Conservation (phyloP, 1,140 invertebrate species). For the Scaptomyza hsui region DNA sequence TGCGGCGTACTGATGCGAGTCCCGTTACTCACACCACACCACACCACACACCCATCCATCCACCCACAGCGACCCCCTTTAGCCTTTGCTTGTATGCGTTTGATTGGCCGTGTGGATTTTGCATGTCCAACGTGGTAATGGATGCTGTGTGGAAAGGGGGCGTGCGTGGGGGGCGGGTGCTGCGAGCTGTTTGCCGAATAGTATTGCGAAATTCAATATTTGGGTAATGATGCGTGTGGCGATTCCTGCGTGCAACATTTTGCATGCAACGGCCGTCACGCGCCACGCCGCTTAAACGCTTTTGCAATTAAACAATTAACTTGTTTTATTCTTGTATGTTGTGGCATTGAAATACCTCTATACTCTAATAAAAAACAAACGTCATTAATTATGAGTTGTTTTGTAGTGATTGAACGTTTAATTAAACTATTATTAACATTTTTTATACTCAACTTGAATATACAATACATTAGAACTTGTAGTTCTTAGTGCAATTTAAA, state of each 20-base stretch:
- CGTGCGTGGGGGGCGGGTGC: background rate
- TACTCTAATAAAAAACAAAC: no score
- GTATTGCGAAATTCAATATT: slow-evolving; percentile 47
- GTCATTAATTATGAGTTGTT: no score
- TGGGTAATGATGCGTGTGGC: slow-evolving; percentile 38
- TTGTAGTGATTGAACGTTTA: no score
- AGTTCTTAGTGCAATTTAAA: no score
- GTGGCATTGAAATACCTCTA: no score
- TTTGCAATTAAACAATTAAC: slow-evolving; percentile 35
- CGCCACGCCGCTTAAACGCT: slow-evolving; percentile 5
- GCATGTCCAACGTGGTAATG: slow-evolving; percentile 5
- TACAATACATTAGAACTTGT: no score
- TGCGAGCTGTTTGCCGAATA: slow-evolving; percentile 2
- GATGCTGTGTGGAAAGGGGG: background rate
- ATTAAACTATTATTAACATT: no score
- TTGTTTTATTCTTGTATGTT: background rate
- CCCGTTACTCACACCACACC: slow-evolving; percentile 26
- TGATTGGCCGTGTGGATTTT: slow-evolving; percentile 40
- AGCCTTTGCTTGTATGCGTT: slow-evolving; percentile 22
- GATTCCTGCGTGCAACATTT: slow-evolving; percentile 14
- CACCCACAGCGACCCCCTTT: background rate
- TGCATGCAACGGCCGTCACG: slow-evolving; percentile 4
- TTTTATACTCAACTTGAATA: no score
- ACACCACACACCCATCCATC: no score
- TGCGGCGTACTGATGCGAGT: slow-evolving; percentile 42